Evolutionary conservation across 2,113 vertebrate species (phyloP).

Genomic region (Stegastes partitus): DNA sequence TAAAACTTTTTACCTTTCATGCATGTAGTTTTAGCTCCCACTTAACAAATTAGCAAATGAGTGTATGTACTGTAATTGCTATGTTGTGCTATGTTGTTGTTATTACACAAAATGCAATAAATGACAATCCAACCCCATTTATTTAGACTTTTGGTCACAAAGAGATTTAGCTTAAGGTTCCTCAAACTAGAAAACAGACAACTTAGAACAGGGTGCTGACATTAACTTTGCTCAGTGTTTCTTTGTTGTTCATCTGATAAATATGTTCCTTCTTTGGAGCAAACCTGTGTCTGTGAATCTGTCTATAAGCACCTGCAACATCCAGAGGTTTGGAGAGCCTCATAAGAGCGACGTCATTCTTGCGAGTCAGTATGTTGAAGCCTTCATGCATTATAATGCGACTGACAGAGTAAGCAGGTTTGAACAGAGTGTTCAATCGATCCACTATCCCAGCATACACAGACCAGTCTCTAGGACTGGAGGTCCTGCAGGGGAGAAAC

Average conservation of each 20-base stretch:
- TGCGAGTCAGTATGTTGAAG: conserved; percentile 41
- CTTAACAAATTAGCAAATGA: too few species aligned
- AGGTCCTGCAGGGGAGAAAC: conserved; percentile 37
- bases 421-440: conserved; percentile 42
- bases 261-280: not conserved
- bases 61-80: too few species aligned
- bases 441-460: conserved; percentile 68
- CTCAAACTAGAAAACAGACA: too few species aligned
- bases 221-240: not conserved
- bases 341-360: conserved; percentile 77
- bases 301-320: conserved; percentile 49
- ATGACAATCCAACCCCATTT: too few species aligned
- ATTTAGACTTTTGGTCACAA: too few species aligned
- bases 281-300: not conserved
- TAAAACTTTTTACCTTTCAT: too few species aligned
- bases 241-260: not conserved
- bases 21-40: too few species aligned
- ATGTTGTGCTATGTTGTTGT: too few species aligned
- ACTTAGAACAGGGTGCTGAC: too few species aligned
- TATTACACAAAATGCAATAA: too few species aligned
- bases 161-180: too few species aligned
- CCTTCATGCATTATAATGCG: conserved; percentile 54
- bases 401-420: conserved; percentile 54
- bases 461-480: conserved; percentile 55
- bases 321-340: conserved; percentile 66